Conservation (phyloP, 2,113 vertebrate genomes). For the Mormoops blainvillei region DNA sequence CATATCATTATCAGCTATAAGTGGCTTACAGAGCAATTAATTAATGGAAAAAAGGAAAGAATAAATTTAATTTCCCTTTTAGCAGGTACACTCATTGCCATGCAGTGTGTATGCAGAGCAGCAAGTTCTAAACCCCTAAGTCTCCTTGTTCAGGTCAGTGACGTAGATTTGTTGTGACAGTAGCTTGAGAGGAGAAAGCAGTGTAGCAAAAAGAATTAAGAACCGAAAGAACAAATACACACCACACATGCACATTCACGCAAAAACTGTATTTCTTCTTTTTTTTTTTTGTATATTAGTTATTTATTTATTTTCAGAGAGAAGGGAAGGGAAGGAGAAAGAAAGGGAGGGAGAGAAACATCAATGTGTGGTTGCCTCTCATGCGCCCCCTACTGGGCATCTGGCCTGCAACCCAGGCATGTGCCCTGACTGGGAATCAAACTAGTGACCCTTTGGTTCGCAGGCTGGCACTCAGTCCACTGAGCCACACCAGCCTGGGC, state of each 20-base stretch:
- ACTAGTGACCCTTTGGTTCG: too few species aligned
- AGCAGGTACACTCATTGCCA: constrained; percentile 40
- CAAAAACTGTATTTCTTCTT: neutral
- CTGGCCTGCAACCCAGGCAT: too few species aligned
- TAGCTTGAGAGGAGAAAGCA: constrained; percentile 75
- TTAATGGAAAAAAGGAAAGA: neutral
- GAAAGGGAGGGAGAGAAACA: too few species aligned
- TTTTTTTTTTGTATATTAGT: too few species aligned
- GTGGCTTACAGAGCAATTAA: neutral
- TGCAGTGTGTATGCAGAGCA: constrained; percentile 21
- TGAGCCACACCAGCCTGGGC: too few species aligned
- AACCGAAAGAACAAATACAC: constrained; percentile 31
- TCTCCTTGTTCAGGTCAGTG: constrained; percentile 60
- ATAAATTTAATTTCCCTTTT: constrained; percentile 60
- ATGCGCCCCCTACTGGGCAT: too few species aligned
- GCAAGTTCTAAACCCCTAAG: constrained; percentile 40
- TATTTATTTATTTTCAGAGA: too few species aligned
- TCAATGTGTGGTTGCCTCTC: too few species aligned
- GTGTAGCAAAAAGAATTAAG: constrained; percentile 64
- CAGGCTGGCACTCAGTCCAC: too few species aligned
- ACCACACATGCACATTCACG: neutral
- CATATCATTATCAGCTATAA: neutral
- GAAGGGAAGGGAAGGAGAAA: too few species aligned
- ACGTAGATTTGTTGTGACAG: constrained; percentile 77
- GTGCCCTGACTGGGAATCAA: too few species aligned